Conservation (phyloP, 2,888 invertebrate genomes). For the Portevinia maculata region DNA sequence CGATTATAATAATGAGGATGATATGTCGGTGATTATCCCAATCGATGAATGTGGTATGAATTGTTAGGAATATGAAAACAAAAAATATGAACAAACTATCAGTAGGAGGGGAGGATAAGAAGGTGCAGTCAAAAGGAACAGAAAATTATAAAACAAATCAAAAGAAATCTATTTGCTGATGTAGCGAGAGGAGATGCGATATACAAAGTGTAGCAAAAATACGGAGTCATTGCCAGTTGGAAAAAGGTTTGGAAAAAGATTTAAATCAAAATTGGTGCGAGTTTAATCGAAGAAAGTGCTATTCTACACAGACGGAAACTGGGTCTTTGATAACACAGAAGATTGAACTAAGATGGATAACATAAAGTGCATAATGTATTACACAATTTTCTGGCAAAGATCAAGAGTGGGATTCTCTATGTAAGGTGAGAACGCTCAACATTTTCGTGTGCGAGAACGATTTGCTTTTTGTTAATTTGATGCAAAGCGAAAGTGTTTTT, state of each 20-base stretch:
- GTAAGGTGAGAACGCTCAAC: no score
- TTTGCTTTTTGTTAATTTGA: no score
- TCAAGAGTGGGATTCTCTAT: no score
- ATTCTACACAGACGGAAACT: no score
- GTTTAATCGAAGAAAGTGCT: not conserved
- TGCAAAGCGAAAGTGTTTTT: no score
- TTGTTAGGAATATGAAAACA: slow-evolving; percentile 36
- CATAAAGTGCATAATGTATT: no score
- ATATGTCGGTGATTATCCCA: slow-evolving; percentile 68
- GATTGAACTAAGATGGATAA: no score
- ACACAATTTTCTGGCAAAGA: no score
- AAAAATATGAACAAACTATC: not conserved
- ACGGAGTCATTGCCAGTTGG: slow-evolving; percentile 20
- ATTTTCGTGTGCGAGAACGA: no score
- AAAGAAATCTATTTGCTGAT: slow-evolving; percentile 14
- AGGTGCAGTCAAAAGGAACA: slow-evolving; percentile 28
- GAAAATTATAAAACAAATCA: slow-evolving; percentile 14
- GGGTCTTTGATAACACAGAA: no score
- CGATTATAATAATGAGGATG: slow-evolving; percentile 68
- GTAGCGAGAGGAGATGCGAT: not conserved
- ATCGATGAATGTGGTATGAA: slow-evolving; percentile 53
- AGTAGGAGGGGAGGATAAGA: slow-evolving; percentile 1
- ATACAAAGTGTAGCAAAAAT: not conserved
- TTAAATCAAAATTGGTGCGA: not conserved
- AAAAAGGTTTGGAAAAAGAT: not conserved